Percentiles rank a stretch among this genome's conserved stretches.
Evolutionary conservation across 1,140 invertebrate species (phyloP).

Genomic region (Orussus abietinus): DNA sequence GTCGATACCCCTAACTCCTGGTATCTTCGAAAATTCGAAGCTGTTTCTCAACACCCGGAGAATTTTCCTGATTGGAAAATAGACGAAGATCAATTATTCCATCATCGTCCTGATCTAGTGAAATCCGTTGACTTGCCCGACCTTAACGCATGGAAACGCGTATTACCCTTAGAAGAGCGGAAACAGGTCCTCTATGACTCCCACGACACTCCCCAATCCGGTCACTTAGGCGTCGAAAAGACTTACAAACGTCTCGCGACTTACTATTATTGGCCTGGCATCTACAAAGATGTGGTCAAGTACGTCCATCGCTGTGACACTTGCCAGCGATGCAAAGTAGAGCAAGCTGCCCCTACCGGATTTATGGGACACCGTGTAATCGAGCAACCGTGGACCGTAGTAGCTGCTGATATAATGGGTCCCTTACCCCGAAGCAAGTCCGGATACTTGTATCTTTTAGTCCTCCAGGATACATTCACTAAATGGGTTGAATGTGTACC

Average conservation of each 20-base stretch:
- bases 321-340: constrained; percentile 25
- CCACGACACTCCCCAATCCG: constrained; percentile 15
- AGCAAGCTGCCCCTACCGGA: constrained; percentile 20
- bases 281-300: constrained; percentile 6
- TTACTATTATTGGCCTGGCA: constrained; percentile 14
- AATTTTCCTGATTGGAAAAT: constrained; percentile 14
- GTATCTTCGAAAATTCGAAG: neutral
- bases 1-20: neutral
- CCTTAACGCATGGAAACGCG: constrained; percentile 18
- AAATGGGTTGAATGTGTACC: constrained; percentile 26
- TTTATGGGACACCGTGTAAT: constrained; percentile 23
- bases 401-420: constrained; percentile 32
- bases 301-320: constrained; percentile 17
- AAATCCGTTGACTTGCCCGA: constrained; percentile 4
- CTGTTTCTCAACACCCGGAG: neutral
- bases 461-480: constrained; percentile 34
- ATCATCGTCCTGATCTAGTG: constrained; percentile 5
- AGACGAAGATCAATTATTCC: neutral
- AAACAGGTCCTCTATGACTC: constrained; percentile 10
- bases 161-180: constrained; percentile 15
- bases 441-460: constrained; percentile 33
- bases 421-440: constrained; percentile 29
- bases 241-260: constrained; percentile 10
- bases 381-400: constrained; percentile 22
- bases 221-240: constrained; percentile 25